A percentile compares a stretch with the other conserved stretches of the same genome.
These are phyloP conservation scores for Rhamphomyia laevipes DNA, from an alignment of 2,888 invertebrate species.

Conservation along the genomic window DNA sequence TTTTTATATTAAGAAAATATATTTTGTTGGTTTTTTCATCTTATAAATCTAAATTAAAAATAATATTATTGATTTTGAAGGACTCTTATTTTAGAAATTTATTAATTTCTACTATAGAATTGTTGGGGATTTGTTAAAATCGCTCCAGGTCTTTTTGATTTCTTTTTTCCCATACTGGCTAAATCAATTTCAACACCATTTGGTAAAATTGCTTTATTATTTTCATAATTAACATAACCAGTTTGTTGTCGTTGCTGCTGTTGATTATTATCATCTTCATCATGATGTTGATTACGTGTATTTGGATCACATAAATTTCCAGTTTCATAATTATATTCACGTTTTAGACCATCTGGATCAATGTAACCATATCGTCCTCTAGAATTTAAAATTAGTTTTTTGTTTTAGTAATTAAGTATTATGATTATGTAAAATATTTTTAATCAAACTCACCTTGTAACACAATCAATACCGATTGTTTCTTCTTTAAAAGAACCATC, in stretches of 20 bases:
- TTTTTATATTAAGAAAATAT: no score
- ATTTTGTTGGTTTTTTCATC: no score
- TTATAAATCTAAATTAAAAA: no score
- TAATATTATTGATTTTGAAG: no score
- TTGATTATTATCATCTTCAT: conserved; percentile 34
- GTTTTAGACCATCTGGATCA: conserved; percentile 69
- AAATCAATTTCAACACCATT: conserved; percentile 62
- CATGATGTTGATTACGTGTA: conserved; percentile 37
- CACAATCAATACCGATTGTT: conserved; percentile 63
- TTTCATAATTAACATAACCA: conserved; percentile 61
- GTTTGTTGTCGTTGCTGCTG: conserved; percentile 34
- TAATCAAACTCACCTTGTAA: conserved; percentile 41
- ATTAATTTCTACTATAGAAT: neutral
- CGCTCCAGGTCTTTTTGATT: conserved; percentile 51
- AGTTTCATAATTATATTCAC: conserved; percentile 73
- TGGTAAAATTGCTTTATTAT: conserved; percentile 58
- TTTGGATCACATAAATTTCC: conserved; percentile 52
- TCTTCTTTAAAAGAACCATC: conserved; percentile 81
- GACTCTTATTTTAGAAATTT: neutral
- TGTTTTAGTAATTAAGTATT: neutral
- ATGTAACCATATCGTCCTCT: conserved; percentile 74
- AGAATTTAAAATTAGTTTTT: conserved; percentile 10
- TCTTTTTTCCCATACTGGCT: conserved; percentile 53
- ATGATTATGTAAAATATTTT: neutral
- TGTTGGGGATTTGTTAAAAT: conserved; percentile 17